Percentiles rank a stretch among this genome's conserved stretches.
phyloP scores from a whole-genome alignment of 1,140 invertebrate genomes.

The Drosophila kepulauana region DNA sequence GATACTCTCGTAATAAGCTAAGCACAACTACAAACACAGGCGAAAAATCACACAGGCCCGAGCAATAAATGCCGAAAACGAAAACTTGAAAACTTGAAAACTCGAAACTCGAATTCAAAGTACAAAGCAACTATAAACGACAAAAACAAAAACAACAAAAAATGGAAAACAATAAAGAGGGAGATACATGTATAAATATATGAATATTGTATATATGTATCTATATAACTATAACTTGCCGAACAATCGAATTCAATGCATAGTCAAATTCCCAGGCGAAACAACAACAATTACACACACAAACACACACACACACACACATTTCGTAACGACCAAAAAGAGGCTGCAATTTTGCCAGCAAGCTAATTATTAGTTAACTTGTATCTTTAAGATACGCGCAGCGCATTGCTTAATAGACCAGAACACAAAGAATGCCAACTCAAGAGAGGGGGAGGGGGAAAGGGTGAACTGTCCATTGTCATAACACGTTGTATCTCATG shows the following conservation, averaged over 20 bases:
- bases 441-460: not conserved
- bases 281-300: constrained; percentile 43
- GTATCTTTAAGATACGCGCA: constrained; percentile 79
- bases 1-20: constrained; percentile 57
- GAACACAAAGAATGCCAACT: constrained; percentile 58
- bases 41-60: constrained; percentile 75
- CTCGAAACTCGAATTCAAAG: constrained; percentile 57
- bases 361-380: constrained; percentile 83
- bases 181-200: no score
- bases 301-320: constrained; percentile 22
- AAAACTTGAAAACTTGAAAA: constrained; percentile 23
- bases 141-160: constrained; percentile 18
- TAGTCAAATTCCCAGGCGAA: constrained; percentile 59
- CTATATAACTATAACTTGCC: constrained; percentile 26
- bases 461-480: constrained; percentile 58
- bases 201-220: not conserved
- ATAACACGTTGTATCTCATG: constrained; percentile 77
- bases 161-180: constrained; percentile 63
- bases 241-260: constrained; percentile 75
- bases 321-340: constrained; percentile 64
- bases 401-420: constrained; percentile 81
- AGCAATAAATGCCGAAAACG: constrained; percentile 68
- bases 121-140: constrained; percentile 79
- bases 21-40: constrained; percentile 36
- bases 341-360: constrained; percentile 70